These are phyloP conservation scores for Channa maculata DNA, from an alignment of 2,113 vertebrate species.

Conservation along the genomic window DNA sequence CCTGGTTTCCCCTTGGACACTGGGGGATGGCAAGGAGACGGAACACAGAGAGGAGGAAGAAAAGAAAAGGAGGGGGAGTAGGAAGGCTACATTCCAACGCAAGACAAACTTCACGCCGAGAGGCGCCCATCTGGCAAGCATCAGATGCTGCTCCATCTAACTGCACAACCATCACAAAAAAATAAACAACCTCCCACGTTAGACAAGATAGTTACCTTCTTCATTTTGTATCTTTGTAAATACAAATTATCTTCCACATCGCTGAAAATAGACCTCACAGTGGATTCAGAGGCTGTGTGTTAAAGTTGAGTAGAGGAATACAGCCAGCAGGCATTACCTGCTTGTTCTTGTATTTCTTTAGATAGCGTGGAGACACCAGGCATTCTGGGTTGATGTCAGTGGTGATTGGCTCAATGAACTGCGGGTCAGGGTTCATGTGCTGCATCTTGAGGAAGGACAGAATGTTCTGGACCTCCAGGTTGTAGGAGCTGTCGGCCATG, in stretches of 20 bases:
- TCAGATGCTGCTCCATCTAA: slow-evolving; percentile 47
- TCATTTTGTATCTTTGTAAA: not conserved
- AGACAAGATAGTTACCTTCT: not conserved
- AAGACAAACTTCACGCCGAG: slow-evolving; percentile 67
- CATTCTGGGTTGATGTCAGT: slow-evolving; percentile 97
- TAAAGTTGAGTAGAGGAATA: not conserved
- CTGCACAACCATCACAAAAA: slow-evolving; percentile 33
- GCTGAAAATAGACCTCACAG: not conserved
- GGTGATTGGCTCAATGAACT: slow-evolving; percentile 93
- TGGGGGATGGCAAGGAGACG: not conserved
- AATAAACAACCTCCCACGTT: slow-evolving; percentile 49
- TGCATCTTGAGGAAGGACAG: slow-evolving; percentile 99
- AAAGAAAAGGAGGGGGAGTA: slow-evolving; percentile 32
- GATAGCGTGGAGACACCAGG: slow-evolving; percentile 95
- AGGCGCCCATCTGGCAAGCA: slow-evolving; percentile 71
- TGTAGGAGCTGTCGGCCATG: slow-evolving; percentile 99
- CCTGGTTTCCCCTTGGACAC: slow-evolving; percentile 61
- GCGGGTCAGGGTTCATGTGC: slow-evolving; percentile 96
- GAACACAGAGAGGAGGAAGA: slow-evolving; percentile 15
- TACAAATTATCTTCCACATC: not conserved
- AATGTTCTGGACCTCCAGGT: slow-evolving; percentile 97
- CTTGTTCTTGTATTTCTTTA: slow-evolving; percentile 99
- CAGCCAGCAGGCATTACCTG: slow-evolving; percentile 83
- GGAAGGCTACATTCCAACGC: slow-evolving; percentile 67
- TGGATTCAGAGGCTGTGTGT: not conserved